Conservation (phyloP, 2,888 invertebrate species). For the Crocallis elinguaria region DNA sequence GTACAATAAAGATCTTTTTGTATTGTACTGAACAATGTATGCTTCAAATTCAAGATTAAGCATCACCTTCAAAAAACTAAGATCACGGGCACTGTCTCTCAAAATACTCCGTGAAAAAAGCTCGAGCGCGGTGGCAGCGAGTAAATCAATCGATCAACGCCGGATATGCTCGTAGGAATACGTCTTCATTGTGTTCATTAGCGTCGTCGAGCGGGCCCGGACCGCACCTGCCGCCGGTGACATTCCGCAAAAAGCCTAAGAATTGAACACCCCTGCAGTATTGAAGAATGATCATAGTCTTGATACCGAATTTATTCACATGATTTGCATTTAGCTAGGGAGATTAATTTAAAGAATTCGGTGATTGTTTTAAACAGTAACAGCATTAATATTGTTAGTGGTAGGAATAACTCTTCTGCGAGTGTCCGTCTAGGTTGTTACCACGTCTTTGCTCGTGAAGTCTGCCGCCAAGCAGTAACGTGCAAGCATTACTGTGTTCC, state of each 20-base stretch:
- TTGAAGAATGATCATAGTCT: constrained; percentile 32
- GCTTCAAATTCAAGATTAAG: too few species aligned
- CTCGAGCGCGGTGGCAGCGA: constrained; percentile 82
- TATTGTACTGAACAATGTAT: too few species aligned
- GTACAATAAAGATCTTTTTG: too few species aligned
- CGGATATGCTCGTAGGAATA: constrained; percentile 81
- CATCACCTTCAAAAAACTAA: not conserved
- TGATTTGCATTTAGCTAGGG: constrained; percentile 23
- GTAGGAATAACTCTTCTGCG: too few species aligned
- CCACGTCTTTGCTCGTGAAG: too few species aligned
- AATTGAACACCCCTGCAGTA: constrained; percentile 57
- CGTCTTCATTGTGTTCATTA: constrained; percentile 85
- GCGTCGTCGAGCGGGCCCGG: constrained; percentile 61
- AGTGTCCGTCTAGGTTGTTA: too few species aligned
- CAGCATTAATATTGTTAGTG: too few species aligned
- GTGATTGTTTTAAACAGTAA: not conserved
- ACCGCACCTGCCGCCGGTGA: constrained; percentile 79
- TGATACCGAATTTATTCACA: constrained; percentile 31
- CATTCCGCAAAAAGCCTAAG: constrained; percentile 69
- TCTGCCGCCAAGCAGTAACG: too few species aligned
- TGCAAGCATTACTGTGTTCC: too few species aligned
- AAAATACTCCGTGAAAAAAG: constrained; percentile 54
- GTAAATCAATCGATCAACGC: constrained; percentile 85
- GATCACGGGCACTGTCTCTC: constrained; percentile 9
- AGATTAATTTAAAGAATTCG: not conserved